phyloP scores from a whole-genome alignment of 2,113 vertebrate genomes.

The Pluvialis apricaria region DNA sequence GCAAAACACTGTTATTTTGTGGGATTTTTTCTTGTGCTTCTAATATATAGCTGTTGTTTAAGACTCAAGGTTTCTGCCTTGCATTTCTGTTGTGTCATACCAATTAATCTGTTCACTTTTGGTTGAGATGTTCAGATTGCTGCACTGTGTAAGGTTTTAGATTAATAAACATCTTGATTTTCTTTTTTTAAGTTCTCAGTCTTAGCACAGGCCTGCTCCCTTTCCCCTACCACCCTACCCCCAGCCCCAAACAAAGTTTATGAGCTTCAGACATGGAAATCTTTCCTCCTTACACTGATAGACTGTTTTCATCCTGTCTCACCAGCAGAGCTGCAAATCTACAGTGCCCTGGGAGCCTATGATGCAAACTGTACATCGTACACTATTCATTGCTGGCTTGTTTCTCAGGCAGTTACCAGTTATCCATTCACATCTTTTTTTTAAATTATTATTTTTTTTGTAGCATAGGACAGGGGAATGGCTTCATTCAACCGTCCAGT shows the following conservation, averaged over 20 bases:
- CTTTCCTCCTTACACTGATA: neutral
- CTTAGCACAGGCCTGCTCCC: neutral
- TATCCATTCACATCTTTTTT: neutral
- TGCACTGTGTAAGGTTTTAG: neutral
- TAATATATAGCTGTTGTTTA: neutral
- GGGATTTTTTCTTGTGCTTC: neutral
- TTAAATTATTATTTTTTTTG: neutral
- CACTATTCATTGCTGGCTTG: neutral
- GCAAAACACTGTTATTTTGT: neutral
- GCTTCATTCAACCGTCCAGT: neutral
- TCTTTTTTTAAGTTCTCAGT: neutral
- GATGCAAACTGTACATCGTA: neutral
- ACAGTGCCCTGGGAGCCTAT: neutral
- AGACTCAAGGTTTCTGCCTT: neutral
- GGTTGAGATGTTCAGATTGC: neutral
- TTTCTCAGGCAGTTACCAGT: neutral
- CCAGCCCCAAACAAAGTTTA: accelerated
- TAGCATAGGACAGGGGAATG: neutral
- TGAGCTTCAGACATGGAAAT: neutral
- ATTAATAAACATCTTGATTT: neutral
- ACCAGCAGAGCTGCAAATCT: neutral
- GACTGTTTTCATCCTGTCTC: neutral
- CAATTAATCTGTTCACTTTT: neutral
- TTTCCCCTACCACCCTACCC: too few relatives aligned
- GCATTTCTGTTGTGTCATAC: neutral